A percentile compares a stretch with the other conserved stretches of the same genome.
Conservation (phyloP, 1,140 invertebrate genomes). For the Temnothorax nylanderi region DNA sequence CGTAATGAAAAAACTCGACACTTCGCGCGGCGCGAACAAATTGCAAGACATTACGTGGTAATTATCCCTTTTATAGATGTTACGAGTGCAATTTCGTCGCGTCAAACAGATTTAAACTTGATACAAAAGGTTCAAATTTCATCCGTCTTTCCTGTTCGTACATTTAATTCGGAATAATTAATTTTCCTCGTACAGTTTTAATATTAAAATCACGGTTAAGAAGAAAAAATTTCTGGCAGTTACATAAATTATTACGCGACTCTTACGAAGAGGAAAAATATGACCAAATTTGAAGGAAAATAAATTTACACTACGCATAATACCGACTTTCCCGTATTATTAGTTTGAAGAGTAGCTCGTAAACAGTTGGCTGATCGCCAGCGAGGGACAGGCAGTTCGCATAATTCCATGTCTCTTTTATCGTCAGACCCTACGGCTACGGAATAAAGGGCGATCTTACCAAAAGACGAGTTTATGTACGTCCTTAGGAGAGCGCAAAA, state of each 20-base stretch:
- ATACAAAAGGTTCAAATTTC: not conserved
- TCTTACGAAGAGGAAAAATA: not conserved
- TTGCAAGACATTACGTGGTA: conserved; percentile 19
- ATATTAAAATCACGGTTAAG: not conserved
- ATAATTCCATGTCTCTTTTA: conserved; percentile 64
- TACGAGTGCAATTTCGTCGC: conserved; percentile 8
- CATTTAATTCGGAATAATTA: conserved; percentile 16
- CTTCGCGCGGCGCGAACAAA: not conserved
- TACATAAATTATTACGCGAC: not conserved
- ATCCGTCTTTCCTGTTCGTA: not conserved
- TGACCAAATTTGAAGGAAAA: not conserved
- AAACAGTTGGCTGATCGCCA: conserved; percentile 78
- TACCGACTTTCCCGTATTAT: conserved; percentile 22
- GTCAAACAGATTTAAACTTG: conserved; percentile 18
- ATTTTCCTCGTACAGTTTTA: not conserved
- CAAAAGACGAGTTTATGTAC: conserved; percentile 50
- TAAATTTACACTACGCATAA: not conserved
- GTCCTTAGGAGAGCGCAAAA: conserved; percentile 41
- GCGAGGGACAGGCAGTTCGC: conserved; percentile 75
- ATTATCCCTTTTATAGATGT: conserved; percentile 35
- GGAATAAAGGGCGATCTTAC: conserved; percentile 40
- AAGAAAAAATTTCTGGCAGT: not conserved
- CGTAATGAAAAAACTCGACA: conserved; percentile 48
- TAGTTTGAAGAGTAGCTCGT: conserved; percentile 44
- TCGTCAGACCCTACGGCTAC: conserved; percentile 25